Base-by-base conservation (phyloP, 2,888 invertebrate species). In the Limenitis camilla region DNA sequence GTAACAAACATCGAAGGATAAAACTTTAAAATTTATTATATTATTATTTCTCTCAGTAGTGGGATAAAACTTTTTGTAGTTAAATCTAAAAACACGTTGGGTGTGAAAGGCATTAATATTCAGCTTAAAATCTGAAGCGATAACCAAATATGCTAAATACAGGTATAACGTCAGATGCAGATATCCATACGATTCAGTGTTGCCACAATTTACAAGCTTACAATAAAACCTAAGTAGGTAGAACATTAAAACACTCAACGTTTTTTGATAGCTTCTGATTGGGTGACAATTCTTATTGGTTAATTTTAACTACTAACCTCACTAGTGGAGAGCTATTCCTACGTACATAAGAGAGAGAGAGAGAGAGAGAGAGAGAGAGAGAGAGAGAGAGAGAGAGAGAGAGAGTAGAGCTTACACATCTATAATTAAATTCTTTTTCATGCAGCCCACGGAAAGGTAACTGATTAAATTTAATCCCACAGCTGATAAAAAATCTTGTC, bases 121-220 rank as follows among this genome's bases (percentile, higher is more conserved):
- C 46, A 43, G 53, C 47, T 40, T 59, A 68, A 69, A 72, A 71
- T 75, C 73, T 71, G 72, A 72, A 72, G 74, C 73, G 70, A 70
- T 68, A 63, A 63, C 69, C 69, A 74, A 66, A 76, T 81, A 81
- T 80, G 80, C 73, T 78, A 81, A 81, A 75, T 74, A 76, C 72
- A 69, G 69, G 70, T 71, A 68, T 70, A 66, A 68, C 76, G 78
- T 80, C 82, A 75, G 70, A 72, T 69, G 71, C 81, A 81, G 79
- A 74, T 69, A 63, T 65, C 61, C 58, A 61, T 69, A 65, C 61
- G 60, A 52, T 44, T 45, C 48, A 40, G 7, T 53, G 36, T 29
- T 60, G 73, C 68, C 41, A 1, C 48, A 71, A 70, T 64, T 43
- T 27, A 59, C 0, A 31, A 53, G 63, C 50, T 57, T 32, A 5